Evolutionary conservation across 2,888 invertebrate genomes (phyloP).

Genomic region (Stenoptilia bipunctidactyla): DNA sequence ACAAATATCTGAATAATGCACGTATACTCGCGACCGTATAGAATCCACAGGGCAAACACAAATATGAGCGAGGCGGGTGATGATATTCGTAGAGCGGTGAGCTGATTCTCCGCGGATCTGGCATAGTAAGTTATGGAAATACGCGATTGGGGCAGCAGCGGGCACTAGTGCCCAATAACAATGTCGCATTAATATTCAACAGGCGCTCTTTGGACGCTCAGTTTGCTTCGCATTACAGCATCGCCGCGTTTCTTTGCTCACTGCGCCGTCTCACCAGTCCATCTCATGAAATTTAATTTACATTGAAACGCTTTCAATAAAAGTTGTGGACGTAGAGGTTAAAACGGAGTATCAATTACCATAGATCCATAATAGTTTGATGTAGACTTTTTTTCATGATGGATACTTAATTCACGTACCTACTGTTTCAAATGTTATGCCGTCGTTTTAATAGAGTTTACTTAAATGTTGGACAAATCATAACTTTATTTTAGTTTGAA

Average conservation of each 20-base stretch:
- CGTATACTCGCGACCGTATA: conserved; percentile 33
- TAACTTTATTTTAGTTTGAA: too few species aligned
- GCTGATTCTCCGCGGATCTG: conserved; percentile 63
- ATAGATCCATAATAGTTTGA: too few species aligned
- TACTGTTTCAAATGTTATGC: too few species aligned
- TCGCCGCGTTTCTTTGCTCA: conserved; percentile 46
- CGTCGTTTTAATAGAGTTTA: too few species aligned
- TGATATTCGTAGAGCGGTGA: conserved; percentile 52
- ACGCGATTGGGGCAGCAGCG: conserved; percentile 67
- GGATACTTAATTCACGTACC: too few species aligned
- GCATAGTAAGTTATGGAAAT: conserved; percentile 72
- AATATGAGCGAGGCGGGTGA: conserved; percentile 48
- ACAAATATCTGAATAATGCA: conserved; percentile 26
- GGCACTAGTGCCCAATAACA: conserved; percentile 68
- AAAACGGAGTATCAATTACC: too few species aligned
- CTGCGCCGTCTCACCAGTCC: conserved; percentile 26
- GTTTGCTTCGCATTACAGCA: conserved; percentile 44
- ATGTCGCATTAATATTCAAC: conserved; percentile 71
- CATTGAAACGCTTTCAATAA: not conserved
- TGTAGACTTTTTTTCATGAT: too few species aligned
- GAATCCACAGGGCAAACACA: conserved; percentile 46
- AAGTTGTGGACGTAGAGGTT: not conserved
- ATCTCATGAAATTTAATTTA: not conserved
- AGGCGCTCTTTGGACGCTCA: conserved; percentile 58
- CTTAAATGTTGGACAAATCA: too few species aligned